Evolutionary conservation across 2,888 invertebrate species (phyloP).

Genomic region (Pandemis cinnamomeana): DNA sequence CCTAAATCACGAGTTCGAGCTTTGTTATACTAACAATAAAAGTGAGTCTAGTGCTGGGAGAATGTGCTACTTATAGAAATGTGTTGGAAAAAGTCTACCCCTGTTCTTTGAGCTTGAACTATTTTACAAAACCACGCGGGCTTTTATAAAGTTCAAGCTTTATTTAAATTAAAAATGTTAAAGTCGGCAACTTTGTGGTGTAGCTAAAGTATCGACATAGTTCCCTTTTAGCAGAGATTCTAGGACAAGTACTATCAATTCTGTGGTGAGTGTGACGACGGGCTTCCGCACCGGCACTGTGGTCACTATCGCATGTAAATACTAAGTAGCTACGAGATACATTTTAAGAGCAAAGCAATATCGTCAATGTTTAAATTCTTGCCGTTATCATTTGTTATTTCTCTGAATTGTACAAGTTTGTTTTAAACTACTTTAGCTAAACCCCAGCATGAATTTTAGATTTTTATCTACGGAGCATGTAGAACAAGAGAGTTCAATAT

Average conservation of each 20-base stretch:
- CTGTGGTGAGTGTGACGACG: constrained; percentile 34
- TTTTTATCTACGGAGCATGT: not conserved
- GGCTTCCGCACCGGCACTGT: constrained; percentile 27
- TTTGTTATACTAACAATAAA: not conserved
- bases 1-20: not conserved
- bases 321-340: constrained; percentile 4
- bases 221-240: constrained; percentile 37
- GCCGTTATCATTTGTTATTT: not conserved
- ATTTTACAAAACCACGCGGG: not conserved
- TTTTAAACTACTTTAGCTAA: not conserved
- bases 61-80: not conserved
- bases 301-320: constrained; percentile 21
- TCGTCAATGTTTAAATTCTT: constrained; percentile 8
- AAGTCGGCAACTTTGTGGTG: constrained; percentile 16
- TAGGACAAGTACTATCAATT: constrained; percentile 39
- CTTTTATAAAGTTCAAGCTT: constrained; percentile 10
- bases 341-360: not conserved
- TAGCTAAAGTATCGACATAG: constrained; percentile 25
- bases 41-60: not conserved
- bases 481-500: not conserved
- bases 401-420: not conserved
- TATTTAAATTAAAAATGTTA: constrained; percentile 32
- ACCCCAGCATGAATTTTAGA: not conserved
- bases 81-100: not conserved
- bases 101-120: not conserved